Percentiles rank a stretch among this genome's conserved stretches.
Conservation (phyloP, 2,888 invertebrate genomes). For the Noctuana brunneofusca region DNA sequence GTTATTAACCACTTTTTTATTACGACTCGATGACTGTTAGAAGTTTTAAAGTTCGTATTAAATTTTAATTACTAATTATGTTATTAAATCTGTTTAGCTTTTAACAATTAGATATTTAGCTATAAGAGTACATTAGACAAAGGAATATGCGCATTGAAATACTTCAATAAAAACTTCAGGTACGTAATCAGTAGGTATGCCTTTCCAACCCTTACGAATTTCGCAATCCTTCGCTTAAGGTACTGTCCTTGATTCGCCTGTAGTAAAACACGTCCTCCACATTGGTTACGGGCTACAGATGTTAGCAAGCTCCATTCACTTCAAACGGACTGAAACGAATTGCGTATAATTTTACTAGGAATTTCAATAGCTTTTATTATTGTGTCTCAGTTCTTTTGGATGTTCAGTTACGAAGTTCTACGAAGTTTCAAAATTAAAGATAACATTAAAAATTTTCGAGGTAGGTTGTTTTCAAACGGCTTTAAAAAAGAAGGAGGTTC, state of each 20-base stretch:
- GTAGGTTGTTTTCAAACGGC: not conserved
- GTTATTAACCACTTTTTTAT: too few relatives aligned
- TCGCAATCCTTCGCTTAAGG: not conserved
- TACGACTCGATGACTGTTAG: too few relatives aligned
- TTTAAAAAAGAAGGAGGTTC: too few relatives aligned
- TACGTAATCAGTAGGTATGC: too few relatives aligned
- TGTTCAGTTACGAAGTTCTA: slow-evolving; percentile 22
- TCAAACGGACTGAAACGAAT: slow-evolving; percentile 39
- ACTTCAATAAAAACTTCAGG: too few relatives aligned
- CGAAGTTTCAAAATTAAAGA: slow-evolving; percentile 7
- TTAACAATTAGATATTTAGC: too few relatives aligned
- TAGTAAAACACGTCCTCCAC: slow-evolving; percentile 10
- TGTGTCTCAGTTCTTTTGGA: slow-evolving; percentile 27
- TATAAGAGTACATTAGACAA: too few relatives aligned
- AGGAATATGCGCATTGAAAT: too few relatives aligned
- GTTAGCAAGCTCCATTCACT: slow-evolving; percentile 36
- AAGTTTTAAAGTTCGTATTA: too few relatives aligned
- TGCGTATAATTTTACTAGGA: slow-evolving; percentile 39
- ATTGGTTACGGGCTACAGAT: slow-evolving; percentile 36
- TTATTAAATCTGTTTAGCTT: too few relatives aligned
- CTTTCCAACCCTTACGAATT: not conserved
- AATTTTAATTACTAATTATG: too few relatives aligned
- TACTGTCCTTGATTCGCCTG: slow-evolving; percentile 1
- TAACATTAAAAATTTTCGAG: not conserved
- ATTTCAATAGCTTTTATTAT: slow-evolving; percentile 29